Evolutionary conservation across 2,888 invertebrate species (phyloP).

Genomic region (Coelinius sp.): DNA sequence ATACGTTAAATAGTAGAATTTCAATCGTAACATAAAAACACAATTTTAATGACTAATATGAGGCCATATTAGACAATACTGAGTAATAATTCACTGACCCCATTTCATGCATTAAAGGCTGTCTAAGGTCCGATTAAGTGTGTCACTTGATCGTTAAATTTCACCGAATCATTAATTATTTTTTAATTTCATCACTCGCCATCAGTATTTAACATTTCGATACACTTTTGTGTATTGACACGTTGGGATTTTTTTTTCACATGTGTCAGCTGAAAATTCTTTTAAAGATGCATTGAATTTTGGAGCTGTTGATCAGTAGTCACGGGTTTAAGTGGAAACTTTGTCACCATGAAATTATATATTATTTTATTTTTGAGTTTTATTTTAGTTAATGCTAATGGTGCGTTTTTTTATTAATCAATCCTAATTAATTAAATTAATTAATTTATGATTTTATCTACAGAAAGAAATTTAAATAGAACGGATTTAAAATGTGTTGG

Average conservation of each 20-base stretch:
- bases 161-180: not conserved
- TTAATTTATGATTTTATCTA: not conserved
- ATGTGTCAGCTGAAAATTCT: not conserved
- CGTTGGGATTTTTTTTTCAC: not conserved
- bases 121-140: conserved; percentile 8
- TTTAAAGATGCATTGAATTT: not conserved
- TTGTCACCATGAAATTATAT: not conserved
- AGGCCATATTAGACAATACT: conserved; percentile 8
- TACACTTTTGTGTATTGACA: not conserved
- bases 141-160: conserved; percentile 14
- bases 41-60: conserved; percentile 30
- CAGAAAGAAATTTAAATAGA: conserved; percentile 46
- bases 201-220: not conserved
- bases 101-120: not conserved
- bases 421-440: no score
- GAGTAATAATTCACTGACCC: conserved; percentile 5
- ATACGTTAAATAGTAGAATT: conserved; percentile 6
- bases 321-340: not conserved
- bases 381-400: conserved; percentile 39
- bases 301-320: not conserved
- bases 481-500: conserved; percentile 68
- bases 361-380: not conserved
- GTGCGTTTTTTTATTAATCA: not conserved
- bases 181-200: not conserved
- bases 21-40: no score